Base-by-base conservation (phyloP, 2,888 invertebrate genomes). In the Erannis defoliaria region DNA sequence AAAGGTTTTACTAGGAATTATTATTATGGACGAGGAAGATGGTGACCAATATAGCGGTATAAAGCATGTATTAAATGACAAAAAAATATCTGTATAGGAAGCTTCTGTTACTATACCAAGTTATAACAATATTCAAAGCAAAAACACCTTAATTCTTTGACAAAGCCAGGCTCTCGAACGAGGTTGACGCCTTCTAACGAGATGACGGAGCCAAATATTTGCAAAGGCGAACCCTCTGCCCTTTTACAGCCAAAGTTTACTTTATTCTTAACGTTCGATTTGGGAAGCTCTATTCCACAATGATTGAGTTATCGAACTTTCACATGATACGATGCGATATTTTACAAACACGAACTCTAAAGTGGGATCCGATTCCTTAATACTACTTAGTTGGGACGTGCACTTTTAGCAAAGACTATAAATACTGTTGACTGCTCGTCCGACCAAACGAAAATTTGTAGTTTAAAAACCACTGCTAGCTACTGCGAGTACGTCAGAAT, bases 201-300 rank as follows among this genome's bases (percentile, higher is more conserved):
- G 75, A 82, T 81, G 79, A 78, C 71, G 71, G 63, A 66, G 72
- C 71, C 72, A 82, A 85, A 84, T 81, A 83, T 85, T 85, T 78
- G 77, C 74, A 75, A 70, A 78, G 61, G 65, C 66, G 60, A 66
- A 55, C 63, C 62, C 67, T 55, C 55, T 63, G 67, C 53, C 65
- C 62, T 62, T 73, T 67, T n/a, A 49, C 62, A 43, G 65, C 63
- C 49, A 43, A 60, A 61, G 68, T 71, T 68, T 71, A 58, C 65
- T 71, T 71, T 71, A 63, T 66, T 67, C 68, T 71, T 71, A 70
- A 68, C 66, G 67, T 68, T 67, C 65, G 62, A 71, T 68, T 66
- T 63, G 66, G 51, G 68, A 62, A 62, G 53, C 56, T 57, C 56
- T 49, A 43, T 38, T 61, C 55, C 55, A 67, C 61, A 70, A 66